Percentiles rank a stretch among this genome's conserved stretches.
Conservation (phyloP, 2,888 invertebrate species). For the Bedellia somnulentella region DNA sequence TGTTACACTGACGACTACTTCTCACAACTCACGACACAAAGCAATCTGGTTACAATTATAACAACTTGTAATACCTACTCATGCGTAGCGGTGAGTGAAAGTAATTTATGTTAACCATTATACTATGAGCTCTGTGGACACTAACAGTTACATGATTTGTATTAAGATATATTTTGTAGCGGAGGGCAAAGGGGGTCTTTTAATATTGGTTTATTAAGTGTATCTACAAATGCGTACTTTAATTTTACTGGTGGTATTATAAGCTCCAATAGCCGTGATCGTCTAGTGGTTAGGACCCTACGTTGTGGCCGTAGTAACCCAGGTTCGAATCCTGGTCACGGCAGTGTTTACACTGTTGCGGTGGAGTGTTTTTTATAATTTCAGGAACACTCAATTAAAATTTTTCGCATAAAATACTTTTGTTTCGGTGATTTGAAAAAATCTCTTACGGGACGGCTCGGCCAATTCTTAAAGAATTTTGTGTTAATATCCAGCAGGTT, state of each 20-base stretch:
- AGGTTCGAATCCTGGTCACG: slow-evolving; percentile 76
- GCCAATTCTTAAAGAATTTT: no score
- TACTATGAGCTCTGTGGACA: slow-evolving; percentile 4
- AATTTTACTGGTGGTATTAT: slow-evolving; percentile 4
- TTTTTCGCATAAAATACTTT: no score
- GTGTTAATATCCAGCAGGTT: no score
- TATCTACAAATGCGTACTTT: slow-evolving; percentile 6
- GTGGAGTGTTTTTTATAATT: slow-evolving; percentile 6
- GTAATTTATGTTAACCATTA: slow-evolving; percentile 8
- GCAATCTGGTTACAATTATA: no score
- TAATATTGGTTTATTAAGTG: neutral
- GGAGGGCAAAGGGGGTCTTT: neutral
- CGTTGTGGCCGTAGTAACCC: slow-evolving; percentile 77
- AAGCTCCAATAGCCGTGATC: slow-evolving; percentile 64
- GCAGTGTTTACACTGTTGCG: slow-evolving; percentile 34
- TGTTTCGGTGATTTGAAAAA: no score
- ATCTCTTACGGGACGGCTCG: no score
- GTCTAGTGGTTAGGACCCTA: slow-evolving; percentile 74
- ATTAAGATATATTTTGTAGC: neutral
- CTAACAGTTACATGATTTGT: neutral
- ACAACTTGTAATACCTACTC: no score
- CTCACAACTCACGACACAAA: no score
- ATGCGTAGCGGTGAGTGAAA: slow-evolving; percentile 14
- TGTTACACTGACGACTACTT: no score
- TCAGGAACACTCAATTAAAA: no score